Evolutionary conservation across 2,888 invertebrate species (phyloP).

Genomic region (Podabrus alpinus): DNA sequence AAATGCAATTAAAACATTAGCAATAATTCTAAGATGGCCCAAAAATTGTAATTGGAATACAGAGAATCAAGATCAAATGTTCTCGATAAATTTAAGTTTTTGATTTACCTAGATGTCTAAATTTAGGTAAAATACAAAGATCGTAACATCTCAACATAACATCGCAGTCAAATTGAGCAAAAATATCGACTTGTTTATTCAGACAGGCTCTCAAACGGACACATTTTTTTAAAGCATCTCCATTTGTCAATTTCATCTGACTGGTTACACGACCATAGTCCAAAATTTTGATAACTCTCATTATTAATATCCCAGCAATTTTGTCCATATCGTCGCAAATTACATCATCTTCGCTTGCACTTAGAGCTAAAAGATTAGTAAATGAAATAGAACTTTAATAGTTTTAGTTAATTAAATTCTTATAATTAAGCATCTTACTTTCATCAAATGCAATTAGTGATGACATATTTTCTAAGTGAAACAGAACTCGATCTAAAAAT

Average conservation of each 20-base stretch:
- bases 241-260: slow-evolving; percentile 39
- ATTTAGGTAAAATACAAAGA: slow-evolving; percentile 36
- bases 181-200: slow-evolving; percentile 44
- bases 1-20: no score
- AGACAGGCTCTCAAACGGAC: slow-evolving; percentile 38
- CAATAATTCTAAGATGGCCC: no score
- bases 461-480: slow-evolving; percentile 40
- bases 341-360: background rate
- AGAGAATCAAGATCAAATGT: no score
- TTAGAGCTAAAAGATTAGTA: background rate
- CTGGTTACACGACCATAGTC: slow-evolving; percentile 44
- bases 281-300: slow-evolving; percentile 40
- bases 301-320: slow-evolving; percentile 42
- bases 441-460: slow-evolving; percentile 45
- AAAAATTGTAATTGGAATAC: no score
- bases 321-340: slow-evolving; percentile 8
- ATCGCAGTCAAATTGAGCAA: slow-evolving; percentile 41
- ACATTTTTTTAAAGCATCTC: slow-evolving; percentile 40
- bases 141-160: slow-evolving; percentile 42
- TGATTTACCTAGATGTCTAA: slow-evolving; percentile 4
- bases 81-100: background rate
- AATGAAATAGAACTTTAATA: background rate
- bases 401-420: slow-evolving; percentile 1
- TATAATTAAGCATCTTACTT: slow-evolving; percentile 22
- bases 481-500: slow-evolving; percentile 37